Percentiles rank a stretch among this genome's conserved stretches.
These are phyloP conservation scores for Podarcis muralis DNA, from an alignment of 2,113 vertebrate genomes.

Conservation along the genomic window DNA sequence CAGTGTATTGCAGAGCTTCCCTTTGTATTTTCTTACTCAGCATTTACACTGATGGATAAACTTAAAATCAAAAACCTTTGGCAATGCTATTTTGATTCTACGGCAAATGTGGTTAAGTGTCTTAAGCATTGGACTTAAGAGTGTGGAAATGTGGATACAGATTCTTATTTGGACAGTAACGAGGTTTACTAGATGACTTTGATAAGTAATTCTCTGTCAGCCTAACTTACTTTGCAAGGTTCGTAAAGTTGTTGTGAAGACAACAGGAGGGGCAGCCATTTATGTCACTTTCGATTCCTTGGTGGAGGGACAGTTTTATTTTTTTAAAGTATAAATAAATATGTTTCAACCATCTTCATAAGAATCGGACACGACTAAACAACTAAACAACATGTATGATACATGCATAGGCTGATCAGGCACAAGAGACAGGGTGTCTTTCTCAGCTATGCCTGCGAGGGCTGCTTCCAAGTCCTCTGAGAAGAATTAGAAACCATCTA, in stretches of 20 bases:
- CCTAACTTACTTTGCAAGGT: too few species aligned
- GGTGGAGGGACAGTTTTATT: not conserved
- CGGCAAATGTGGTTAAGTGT: slow-evolving; percentile 13
- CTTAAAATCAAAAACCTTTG: slow-evolving; percentile 23
- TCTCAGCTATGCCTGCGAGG: not conserved
- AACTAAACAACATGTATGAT: not conserved
- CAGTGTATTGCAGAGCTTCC: not conserved
- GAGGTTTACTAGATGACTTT: not conserved
- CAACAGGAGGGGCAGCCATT: not conserved
- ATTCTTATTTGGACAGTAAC: not conserved
- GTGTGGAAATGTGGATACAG: not conserved
- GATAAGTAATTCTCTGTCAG: too few species aligned
- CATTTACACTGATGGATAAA: slow-evolving; percentile 18
- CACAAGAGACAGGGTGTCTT: not conserved
- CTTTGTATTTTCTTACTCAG: slow-evolving; percentile 33
- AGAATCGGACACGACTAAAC: not conserved
- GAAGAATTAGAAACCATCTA: not conserved
- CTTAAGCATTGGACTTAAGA: not conserved
- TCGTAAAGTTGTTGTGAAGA: not conserved
- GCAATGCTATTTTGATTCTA: slow-evolving; percentile 56
- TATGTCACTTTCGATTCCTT: not conserved
- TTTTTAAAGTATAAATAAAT: not conserved
- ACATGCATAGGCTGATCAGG: not conserved
- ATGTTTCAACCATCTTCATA: slow-evolving; percentile 62
- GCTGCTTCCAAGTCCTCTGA: not conserved